Base-by-base conservation (phyloP, 2,113 vertebrate species). In the Rhynchomys soricoides region DNA sequence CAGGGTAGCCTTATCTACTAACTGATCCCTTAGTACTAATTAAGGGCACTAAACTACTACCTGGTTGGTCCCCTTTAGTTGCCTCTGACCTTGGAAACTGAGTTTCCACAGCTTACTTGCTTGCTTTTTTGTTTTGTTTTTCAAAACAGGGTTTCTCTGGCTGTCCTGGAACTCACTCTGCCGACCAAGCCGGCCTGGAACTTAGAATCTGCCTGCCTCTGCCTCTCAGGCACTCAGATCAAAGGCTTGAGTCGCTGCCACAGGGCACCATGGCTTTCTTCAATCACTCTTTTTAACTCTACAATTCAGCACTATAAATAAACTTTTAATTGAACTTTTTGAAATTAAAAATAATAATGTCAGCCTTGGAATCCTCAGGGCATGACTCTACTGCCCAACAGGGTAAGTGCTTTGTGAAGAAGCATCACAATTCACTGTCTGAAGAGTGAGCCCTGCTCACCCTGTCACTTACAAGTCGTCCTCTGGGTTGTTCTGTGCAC, bases 1-100 rank as follows among this genome's bases (percentile, higher is more conserved):
- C 31, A 78, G 77, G 94, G 7, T 26, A 92, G 31, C 40, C 48
- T 37, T 12, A 4, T n/a, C n/a, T 1, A 21, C 21, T 21, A 86
- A 92, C 52, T n/a, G 45, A 66, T 55, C 77, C 40, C n/a, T 91
- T 7, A 8, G 62, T 19, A 13, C 40, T 88, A 50, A 85, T 64
- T 66, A 74, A 89, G 73, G 62, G 77, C 88, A 79, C 17, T 70
- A 79, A 92, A 73, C 40, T 2, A 0, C 68, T 31, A 57, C 64
- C 85, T 52, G 57, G 37, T 45, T 1, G 43, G 64, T 43, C 79
- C 73, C 50, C 2, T 62, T 26, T 13, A 52, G 73, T 91, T 45
- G 12, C 70, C 45, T 43, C 78, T 95, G 94, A 96, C 77, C 96
- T 95, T 92, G 95, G 86, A 75, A 96, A 88, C 57, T 88, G 62